Conservation (phyloP, 2,113 vertebrate genomes). For the Amphiprion percula region DNA sequence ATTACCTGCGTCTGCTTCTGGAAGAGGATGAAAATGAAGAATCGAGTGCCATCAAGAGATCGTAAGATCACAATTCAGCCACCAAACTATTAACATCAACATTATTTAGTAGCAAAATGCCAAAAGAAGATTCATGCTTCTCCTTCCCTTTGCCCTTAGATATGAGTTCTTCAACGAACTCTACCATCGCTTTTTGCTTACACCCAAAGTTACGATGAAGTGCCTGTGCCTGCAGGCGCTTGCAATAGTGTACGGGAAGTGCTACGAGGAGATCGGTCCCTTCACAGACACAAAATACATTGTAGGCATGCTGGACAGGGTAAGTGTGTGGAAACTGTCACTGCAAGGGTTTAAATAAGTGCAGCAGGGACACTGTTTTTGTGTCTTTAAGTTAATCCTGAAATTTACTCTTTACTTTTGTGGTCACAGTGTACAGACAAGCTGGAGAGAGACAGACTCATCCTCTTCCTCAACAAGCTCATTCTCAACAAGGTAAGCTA, state of each 20-base stretch:
- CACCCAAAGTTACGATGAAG: constrained; percentile 98
- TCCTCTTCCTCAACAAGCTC: constrained; percentile 97
- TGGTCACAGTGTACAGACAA: constrained; percentile 92
- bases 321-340: constrained; percentile 74
- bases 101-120: neutral
- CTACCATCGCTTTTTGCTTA: constrained; percentile 98
- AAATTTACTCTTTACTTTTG: neutral
- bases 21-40: constrained; percentile 98
- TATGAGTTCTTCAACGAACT: constrained; percentile 99
- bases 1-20: constrained; percentile 95
- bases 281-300: constrained; percentile 98
- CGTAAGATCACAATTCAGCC: constrained; percentile 85
- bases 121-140: neutral
- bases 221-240: constrained; percentile 98
- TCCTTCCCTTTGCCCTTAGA: constrained; percentile 72
- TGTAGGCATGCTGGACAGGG: constrained; percentile 97
- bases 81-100: neutral
- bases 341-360: neutral
- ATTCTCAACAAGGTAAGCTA: constrained; percentile 93
- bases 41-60: constrained; percentile 95
- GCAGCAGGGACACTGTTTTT: neutral
- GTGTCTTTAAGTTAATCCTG: neutral
- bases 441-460: constrained; percentile 95
- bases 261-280: constrained; percentile 95
- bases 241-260: constrained; percentile 97